phyloP scores from a whole-genome alignment of 2,888 invertebrate genomes.

The Spatulosminthurus flaviceps region DNA sequence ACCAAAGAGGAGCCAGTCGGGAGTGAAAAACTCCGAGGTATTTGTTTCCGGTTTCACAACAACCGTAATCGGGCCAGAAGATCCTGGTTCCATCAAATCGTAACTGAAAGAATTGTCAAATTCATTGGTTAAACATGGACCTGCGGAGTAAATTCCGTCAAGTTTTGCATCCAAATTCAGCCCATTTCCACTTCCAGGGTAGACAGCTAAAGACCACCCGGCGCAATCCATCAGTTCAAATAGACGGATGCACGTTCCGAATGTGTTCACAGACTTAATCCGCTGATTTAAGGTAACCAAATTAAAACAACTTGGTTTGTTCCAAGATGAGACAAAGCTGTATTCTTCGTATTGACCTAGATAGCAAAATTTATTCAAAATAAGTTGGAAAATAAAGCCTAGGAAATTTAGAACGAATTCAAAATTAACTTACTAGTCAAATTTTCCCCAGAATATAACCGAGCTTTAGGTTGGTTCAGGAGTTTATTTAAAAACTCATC shows the following conservation, averaged over 20 bases:
- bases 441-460: not conserved
- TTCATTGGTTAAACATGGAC: not conserved
- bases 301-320: not conserved
- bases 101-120: not conserved
- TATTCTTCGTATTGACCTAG: conserved; percentile 6
- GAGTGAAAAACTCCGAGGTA: not conserved
- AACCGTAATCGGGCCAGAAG: too few relatives aligned
- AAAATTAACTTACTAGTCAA: not conserved
- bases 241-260: not conserved
- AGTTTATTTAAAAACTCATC: not conserved
- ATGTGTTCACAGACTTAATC: not conserved
- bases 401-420: too few relatives aligned
- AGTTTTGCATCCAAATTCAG: not conserved
- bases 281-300: not conserved
- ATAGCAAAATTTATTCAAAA: not conserved
- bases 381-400: too few relatives aligned
- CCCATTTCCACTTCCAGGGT: not conserved
- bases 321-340: not conserved
- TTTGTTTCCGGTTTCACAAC: not conserved
- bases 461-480: not conserved
- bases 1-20: not conserved
- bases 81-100: not conserved
- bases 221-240: conserved; percentile 18
- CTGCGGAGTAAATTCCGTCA: not conserved
- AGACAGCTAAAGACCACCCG: not conserved